Evolutionary conservation across 2,888 invertebrate genomes (phyloP).

Genomic region (Lasioglossum figueresi): DNA sequence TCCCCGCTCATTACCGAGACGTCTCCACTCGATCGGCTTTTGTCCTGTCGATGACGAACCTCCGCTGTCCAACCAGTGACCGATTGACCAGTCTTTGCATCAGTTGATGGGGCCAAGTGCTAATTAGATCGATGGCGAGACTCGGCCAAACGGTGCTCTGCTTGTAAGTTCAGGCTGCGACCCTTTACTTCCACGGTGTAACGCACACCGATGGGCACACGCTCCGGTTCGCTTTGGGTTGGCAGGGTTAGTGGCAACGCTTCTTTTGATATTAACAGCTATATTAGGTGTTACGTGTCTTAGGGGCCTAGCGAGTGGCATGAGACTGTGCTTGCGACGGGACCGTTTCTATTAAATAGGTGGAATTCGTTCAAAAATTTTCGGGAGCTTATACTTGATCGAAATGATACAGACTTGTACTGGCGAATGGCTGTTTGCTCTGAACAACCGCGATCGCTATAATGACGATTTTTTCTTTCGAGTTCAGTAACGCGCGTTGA

Average conservation of each 20-base stretch:
- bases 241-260: neutral
- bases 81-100: conserved; percentile 20
- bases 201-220: neutral
- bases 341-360: neutral
- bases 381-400: neutral
- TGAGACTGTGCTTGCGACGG: neutral
- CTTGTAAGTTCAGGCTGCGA: neutral
- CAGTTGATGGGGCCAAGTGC: conserved; percentile 11
- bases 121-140: conserved; percentile 17
- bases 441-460: neutral
- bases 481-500: neutral
- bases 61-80: conserved; percentile 10
- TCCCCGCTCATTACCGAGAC: conserved; percentile 41
- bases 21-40: conserved; percentile 37
- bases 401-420: too few species aligned
- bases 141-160: neutral
- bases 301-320: neutral
- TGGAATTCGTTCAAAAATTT: neutral
- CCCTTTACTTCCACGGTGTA: neutral
- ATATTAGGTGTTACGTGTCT: neutral
- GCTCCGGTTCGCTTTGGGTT: neutral
- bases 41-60: conserved; percentile 27
- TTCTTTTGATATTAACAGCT: neutral
- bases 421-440: neutral
- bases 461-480: neutral